phyloP scores from a whole-genome alignment of 2,113 vertebrate species.

The Pholis gunnellus region DNA sequence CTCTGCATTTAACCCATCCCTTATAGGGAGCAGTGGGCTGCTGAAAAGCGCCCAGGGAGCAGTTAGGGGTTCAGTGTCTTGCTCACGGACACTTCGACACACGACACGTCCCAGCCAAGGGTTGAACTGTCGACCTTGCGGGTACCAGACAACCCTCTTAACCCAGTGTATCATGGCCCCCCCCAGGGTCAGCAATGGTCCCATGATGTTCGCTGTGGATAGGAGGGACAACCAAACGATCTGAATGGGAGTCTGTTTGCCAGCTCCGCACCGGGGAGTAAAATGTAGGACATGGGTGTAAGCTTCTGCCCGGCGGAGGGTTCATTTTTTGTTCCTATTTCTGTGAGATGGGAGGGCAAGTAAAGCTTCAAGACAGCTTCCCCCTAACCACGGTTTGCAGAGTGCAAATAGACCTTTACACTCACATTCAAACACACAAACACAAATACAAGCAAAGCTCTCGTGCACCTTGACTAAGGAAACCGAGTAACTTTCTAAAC shows the following conservation, averaged over 20 bases:
- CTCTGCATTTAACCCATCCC: too few relatives aligned
- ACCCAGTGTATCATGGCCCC: too few relatives aligned
- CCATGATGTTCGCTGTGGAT: constrained; percentile 41
- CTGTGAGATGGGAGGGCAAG: neutral
- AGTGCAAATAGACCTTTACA: constrained; percentile 7
- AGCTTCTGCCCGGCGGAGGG: constrained; percentile 49
- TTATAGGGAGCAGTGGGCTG: too few relatives aligned
- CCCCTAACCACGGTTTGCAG: constrained; percentile 22
- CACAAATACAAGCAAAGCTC: neutral
- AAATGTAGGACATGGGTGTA: constrained; percentile 63
- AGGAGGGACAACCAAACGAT: constrained; percentile 55
- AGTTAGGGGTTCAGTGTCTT: too few relatives aligned
- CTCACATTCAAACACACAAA: neutral
- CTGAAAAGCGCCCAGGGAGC: too few relatives aligned
- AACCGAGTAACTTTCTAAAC: neutral
- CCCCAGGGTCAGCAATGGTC: constrained; percentile 32
- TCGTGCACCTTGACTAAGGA: neutral
- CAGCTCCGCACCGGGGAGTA: constrained; percentile 42
- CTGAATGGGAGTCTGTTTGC: constrained; percentile 62
- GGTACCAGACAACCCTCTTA: too few relatives aligned
- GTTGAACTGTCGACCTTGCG: too few relatives aligned
- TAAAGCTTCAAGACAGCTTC: neutral
- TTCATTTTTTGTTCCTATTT: constrained; percentile 15
- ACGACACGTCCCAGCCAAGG: too few relatives aligned
- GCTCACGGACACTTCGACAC: too few relatives aligned